Percentiles rank a stretch among this genome's conserved stretches.
phyloP scores from a whole-genome alignment of 2,888 invertebrate species.

The Chelonus formosanus region DNA sequence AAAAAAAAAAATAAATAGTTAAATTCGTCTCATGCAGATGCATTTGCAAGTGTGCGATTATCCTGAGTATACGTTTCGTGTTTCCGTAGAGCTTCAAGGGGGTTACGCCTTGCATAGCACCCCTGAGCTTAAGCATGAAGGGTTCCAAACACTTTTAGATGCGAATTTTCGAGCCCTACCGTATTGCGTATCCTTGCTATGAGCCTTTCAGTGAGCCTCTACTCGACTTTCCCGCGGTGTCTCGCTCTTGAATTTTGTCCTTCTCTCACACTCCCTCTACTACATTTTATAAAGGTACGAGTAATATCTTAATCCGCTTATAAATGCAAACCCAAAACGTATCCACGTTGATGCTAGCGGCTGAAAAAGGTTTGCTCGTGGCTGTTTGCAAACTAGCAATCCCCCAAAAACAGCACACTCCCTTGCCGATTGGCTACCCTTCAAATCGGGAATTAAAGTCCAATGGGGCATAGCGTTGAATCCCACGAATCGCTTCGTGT shows the following conservation, averaged over 20 bases:
- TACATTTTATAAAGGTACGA: slow-evolving; percentile 38
- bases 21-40: slow-evolving; percentile 5
- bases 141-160: slow-evolving; percentile 39
- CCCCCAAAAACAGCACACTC: slow-evolving; percentile 20
- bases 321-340: slow-evolving; percentile 34
- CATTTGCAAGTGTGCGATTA: slow-evolving; percentile 14
- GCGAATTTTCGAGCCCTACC: slow-evolving; percentile 46
- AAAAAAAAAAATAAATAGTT: neutral
- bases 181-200: slow-evolving; percentile 42
- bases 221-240: slow-evolving; percentile 2
- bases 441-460: slow-evolving; percentile 24
- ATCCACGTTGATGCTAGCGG: slow-evolving; percentile 30
- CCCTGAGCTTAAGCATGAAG: slow-evolving; percentile 17
- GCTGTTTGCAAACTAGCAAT: slow-evolving; percentile 41
- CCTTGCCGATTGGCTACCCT: slow-evolving; percentile 25
- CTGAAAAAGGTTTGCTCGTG: slow-evolving; percentile 39
- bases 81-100: slow-evolving; percentile 8
- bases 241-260: slow-evolving; percentile 15
- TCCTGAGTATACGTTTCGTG: slow-evolving; percentile 9
- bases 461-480: slow-evolving; percentile 26
- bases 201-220: neutral
- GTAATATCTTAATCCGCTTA: slow-evolving; percentile 55
- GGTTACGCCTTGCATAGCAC: slow-evolving; percentile 6
- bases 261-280: slow-evolving; percentile 5
- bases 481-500: slow-evolving; percentile 12